phyloP scores from a whole-genome alignment of 2,113 vertebrate genomes.

The Microcebus griseorufus region DNA sequence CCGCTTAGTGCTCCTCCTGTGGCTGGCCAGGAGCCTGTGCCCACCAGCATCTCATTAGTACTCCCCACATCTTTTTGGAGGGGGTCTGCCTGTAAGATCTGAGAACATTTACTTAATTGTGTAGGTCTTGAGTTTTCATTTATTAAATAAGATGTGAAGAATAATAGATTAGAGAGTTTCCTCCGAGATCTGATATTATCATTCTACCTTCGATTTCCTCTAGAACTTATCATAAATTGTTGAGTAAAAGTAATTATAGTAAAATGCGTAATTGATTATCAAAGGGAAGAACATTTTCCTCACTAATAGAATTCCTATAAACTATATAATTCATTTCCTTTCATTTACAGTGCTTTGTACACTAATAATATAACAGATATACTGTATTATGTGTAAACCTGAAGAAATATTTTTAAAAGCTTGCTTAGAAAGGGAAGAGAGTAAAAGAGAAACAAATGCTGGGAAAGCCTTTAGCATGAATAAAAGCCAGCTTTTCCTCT shows the following conservation, averaged over 20 bases:
- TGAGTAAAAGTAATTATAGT: neutral
- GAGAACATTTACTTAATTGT: neutral
- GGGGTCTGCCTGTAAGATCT: no score
- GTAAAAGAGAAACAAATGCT: neutral
- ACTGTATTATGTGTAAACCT: neutral
- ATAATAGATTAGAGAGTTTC: neutral
- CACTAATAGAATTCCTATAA: neutral
- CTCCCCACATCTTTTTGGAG: no score
- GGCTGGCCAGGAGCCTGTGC: no score
- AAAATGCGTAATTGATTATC: neutral
- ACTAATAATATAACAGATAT: neutral
- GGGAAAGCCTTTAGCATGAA: neutral
- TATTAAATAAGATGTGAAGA: neutral
- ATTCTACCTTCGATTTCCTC: neutral
- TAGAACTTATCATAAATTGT: neutral
- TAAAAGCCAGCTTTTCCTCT: neutral
- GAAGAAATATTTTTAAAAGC: neutral
- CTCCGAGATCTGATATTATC: neutral
- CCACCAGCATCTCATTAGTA: no score
- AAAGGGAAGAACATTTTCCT: neutral
- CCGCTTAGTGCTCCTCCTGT: no score
- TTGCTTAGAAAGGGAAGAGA: neutral
- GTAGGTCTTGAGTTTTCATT: neutral
- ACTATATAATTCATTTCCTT: neutral
- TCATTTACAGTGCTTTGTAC: neutral